These are phyloP conservation scores for Linnaemya vulpina DNA, from an alignment of 2,888 invertebrate genomes.

Conservation along the genomic window DNA sequence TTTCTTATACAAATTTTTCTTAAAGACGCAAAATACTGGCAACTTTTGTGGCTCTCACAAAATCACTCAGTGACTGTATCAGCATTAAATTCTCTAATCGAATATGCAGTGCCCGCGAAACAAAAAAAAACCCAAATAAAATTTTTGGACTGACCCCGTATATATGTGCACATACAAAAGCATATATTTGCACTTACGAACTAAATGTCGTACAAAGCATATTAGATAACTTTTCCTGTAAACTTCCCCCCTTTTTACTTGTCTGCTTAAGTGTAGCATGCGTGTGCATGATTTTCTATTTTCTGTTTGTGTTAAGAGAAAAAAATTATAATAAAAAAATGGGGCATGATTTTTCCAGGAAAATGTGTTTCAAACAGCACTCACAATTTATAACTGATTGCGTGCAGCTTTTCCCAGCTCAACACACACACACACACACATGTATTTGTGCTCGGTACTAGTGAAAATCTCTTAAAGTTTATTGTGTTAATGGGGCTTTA, in stretches of 20 bases:
- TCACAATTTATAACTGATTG: constrained; percentile 49
- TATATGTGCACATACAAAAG: background rate
- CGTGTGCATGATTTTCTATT: background rate
- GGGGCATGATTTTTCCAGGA: constrained; percentile 20
- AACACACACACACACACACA: background rate
- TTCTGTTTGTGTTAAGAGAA: background rate
- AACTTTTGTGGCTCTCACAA: too few relatives aligned
- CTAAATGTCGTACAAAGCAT: background rate
- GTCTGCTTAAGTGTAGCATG: background rate
- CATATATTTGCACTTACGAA: background rate
- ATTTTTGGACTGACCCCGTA: too few relatives aligned
- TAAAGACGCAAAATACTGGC: too few relatives aligned
- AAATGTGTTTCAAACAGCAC: constrained; percentile 28
- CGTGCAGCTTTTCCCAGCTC: constrained; percentile 11
- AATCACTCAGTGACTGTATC: too few relatives aligned
- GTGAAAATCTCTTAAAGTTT: constrained; percentile 19
- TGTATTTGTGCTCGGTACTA: background rate
- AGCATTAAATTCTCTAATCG: too few relatives aligned
- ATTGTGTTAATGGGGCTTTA: constrained; percentile 24
- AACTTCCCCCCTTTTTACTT: background rate
- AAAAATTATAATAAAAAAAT: background rate
- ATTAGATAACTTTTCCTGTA: background rate
- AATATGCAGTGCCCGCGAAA: too few relatives aligned
- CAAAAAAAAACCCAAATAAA: too few relatives aligned
- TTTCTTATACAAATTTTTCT: too few relatives aligned